A percentile compares a stretch with the other conserved stretches of the same genome.
Conservation (phyloP, 2,888 invertebrate genomes). For the Ectemnius lituratus region DNA sequence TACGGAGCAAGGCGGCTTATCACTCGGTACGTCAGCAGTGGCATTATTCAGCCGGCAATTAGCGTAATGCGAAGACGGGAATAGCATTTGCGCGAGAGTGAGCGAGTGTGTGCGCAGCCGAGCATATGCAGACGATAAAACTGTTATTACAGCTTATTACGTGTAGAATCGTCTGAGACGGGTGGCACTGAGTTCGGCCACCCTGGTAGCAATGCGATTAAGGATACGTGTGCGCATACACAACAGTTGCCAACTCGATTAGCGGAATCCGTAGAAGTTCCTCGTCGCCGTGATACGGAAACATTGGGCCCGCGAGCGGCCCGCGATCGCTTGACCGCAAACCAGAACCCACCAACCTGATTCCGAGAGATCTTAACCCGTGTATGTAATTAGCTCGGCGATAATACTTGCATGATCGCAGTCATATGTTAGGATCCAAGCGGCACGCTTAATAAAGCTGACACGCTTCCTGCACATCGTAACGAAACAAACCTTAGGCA, state of each 20-base stretch:
- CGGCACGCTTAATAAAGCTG: slow-evolving; percentile 22
- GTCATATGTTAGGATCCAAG: slow-evolving; percentile 20
- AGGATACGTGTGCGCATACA: slow-evolving; percentile 41
- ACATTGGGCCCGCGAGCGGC: slow-evolving; percentile 21
- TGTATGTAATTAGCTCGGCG: slow-evolving; percentile 41
- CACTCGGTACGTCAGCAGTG: not conserved
- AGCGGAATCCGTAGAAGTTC: slow-evolving; percentile 54
- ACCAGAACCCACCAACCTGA: slow-evolving; percentile 35
- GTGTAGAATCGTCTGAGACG: slow-evolving; percentile 29
- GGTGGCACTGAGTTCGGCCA: slow-evolving; percentile 33
- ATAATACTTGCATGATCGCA: slow-evolving; percentile 22
- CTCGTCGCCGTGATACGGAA: slow-evolving; percentile 44
- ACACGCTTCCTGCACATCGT: slow-evolving; percentile 17
- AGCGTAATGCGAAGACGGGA: not conserved
- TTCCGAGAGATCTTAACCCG: slow-evolving; percentile 29
- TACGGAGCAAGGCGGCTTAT: slow-evolving; percentile 8
- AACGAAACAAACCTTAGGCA: slow-evolving; percentile 12
- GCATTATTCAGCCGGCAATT: slow-evolving; percentile 1
- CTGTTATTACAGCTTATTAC: slow-evolving; percentile 29
- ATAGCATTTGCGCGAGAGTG: not conserved
- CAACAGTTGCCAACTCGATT: slow-evolving; percentile 58
- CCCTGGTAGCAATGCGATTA: slow-evolving; percentile 49
- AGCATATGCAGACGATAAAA: slow-evolving; percentile 30
- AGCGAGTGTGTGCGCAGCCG: not conserved
- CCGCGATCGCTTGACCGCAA: slow-evolving; percentile 52